Conservation (phyloP, 1,140 invertebrate genomes). For the Lysiphlebus fabarum region DNA sequence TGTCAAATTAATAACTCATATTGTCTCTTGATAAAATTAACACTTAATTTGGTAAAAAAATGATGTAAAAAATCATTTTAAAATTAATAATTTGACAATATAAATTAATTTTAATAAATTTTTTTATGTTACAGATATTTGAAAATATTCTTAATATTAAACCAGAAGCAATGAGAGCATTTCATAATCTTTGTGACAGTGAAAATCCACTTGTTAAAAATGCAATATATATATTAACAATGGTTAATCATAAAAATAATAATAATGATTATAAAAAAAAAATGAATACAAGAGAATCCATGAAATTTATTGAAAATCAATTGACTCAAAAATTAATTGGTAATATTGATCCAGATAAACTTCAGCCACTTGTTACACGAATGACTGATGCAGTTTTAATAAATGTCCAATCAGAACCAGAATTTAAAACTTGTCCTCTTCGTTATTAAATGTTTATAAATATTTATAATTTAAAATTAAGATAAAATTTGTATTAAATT, state of each 20-base stretch:
- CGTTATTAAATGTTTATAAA: slow-evolving; percentile 14
- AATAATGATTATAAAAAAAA: background rate
- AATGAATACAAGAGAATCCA: slow-evolving; percentile 5
- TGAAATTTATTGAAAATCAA: slow-evolving; percentile 34
- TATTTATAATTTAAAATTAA: too few relatives aligned
- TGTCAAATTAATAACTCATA: too few relatives aligned
- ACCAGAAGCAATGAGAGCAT: slow-evolving; percentile 35
- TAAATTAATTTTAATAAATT: slow-evolving; percentile 11
- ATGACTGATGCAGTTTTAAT: slow-evolving; percentile 42
- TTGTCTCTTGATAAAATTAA: too few relatives aligned
- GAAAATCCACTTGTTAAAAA: slow-evolving; percentile 37
- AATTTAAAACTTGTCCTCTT: slow-evolving; percentile 19
- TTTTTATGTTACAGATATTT: slow-evolving; percentile 30
- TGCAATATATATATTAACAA: slow-evolving; percentile 40
- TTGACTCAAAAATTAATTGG: slow-evolving; percentile 33
- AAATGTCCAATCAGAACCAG: slow-evolving; percentile 34
- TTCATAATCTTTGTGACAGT: slow-evolving; percentile 46
- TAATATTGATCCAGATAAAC: slow-evolving; percentile 36
- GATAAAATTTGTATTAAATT: too few relatives aligned
- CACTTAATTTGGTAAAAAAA: background rate
- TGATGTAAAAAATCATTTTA: slow-evolving; percentile 3
- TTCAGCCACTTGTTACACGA: slow-evolving; percentile 41
- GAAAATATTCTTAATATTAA: slow-evolving; percentile 28
- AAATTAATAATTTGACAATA: slow-evolving; percentile 8
- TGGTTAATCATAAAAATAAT: slow-evolving; percentile 33